Conservation (phyloP, 2,113 vertebrate species). For the Ranitomeya imitator region DNA sequence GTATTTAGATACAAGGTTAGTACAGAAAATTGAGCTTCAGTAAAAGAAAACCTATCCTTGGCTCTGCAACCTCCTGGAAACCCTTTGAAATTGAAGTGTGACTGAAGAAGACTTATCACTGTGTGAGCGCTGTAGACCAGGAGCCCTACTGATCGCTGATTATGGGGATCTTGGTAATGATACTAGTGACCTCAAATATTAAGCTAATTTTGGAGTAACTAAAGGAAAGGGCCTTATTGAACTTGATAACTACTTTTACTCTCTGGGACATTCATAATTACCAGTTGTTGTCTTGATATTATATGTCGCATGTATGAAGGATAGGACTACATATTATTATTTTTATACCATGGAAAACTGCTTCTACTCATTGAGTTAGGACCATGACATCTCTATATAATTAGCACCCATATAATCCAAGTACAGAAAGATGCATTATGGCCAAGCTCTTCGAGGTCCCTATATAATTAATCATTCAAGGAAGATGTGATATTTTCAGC, state of each 20-base stretch:
- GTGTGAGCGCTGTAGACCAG: background rate
- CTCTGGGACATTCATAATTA: background rate
- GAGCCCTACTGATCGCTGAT: background rate
- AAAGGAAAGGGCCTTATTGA: background rate
- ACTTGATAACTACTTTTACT: background rate
- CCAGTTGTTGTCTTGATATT: background rate
- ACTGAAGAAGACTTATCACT: no score
- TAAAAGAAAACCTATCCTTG: no score
- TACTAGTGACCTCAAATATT: background rate
- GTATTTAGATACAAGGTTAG: no score
- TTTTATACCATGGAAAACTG: background rate
- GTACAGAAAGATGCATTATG: constrained; percentile 12
- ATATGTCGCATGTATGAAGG: background rate
- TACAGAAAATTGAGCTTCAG: no score
- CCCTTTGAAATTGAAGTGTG: no score
- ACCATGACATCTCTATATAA: constrained; percentile 24
- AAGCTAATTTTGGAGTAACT: background rate
- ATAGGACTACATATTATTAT: background rate
- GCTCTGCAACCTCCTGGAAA: no score
- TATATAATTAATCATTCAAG: constrained; percentile 54
- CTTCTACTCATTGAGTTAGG: background rate
- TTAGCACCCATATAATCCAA: background rate
- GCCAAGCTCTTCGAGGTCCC: constrained; percentile 19
- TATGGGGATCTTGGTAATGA: background rate
- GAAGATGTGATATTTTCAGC: constrained; percentile 49